Base-by-base conservation (phyloP, 2,113 vertebrate species). In the Neomonachus schauinslandi region DNA sequence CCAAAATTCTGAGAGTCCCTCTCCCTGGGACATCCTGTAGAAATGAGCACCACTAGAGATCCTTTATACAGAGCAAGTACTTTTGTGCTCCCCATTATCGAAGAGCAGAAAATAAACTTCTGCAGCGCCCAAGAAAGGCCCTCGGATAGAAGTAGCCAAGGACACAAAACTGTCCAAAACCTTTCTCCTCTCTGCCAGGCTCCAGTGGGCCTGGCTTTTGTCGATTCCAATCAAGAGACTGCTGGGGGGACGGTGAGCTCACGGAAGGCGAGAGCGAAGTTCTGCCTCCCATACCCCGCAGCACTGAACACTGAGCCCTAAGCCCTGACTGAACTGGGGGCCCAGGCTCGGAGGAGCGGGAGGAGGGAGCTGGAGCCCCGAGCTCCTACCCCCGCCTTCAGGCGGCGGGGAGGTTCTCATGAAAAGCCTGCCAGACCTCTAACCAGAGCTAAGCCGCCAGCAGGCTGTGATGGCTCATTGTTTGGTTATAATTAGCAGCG, bases 391-490 rank as follows among this genome's bases (percentile, higher is more conserved):
- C 4, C 6, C 0, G 39, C 28, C 95, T 95, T 42, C 82, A 24
- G 36, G 95, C 92, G 71, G 67, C 61, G 0, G 0, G 16, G 86
- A 96, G 95, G 72, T 94, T 87, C 1, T 65, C 28, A 84, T 26
- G 93, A 95, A 88, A 97, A 98, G 95, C n/a, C 51, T 65, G 82
- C 96, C 1, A 91, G 97, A 83, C 83, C 88, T 46, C 1, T 71
- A 72, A 42, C 6, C 0, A 86, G 55, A 94, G 51, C 94, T 87
- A 65, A 22, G 63, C 67, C 10, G 9, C 33, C 95, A 93, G 96
- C 84, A 13, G 28, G 92, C 89, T 46, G 93, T 95, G 97, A 98
- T 97, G 98, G 95, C 46, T 91, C 98, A 87, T 90, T 97, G 74
- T 95, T 97, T 61, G 24, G 95, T 97, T 97, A 97, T 51, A 95